Conservation (phyloP, 2,888 invertebrate species). For the Pollenia labialis region DNA sequence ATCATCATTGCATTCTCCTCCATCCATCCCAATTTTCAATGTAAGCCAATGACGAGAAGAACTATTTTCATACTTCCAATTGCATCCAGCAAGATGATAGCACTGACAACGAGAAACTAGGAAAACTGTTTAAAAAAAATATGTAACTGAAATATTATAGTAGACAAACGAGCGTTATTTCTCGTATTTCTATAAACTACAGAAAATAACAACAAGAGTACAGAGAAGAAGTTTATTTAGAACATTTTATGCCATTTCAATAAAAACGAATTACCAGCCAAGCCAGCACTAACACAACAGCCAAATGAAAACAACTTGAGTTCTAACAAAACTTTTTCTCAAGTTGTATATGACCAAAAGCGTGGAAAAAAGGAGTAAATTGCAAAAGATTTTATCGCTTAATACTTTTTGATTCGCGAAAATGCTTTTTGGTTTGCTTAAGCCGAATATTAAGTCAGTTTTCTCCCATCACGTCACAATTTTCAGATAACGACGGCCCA, state of each 20-base stretch:
- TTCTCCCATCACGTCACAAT: no score
- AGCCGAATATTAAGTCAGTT: no score
- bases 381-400: no score
- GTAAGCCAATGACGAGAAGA: constrained; percentile 40
- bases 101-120: constrained; percentile 22
- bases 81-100: constrained; percentile 33
- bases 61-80: constrained; percentile 36
- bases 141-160: constrained; percentile 62
- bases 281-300: constrained; percentile 75
- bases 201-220: constrained; percentile 29
- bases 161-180: constrained; percentile 27
- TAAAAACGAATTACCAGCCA: constrained; percentile 81
- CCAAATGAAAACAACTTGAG: constrained; percentile 68
- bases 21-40: constrained; percentile 6
- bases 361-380: background rate
- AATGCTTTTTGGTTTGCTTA: no score
- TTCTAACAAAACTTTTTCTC: constrained; percentile 61
- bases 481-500: no score
- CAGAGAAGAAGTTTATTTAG: constrained; percentile 60
- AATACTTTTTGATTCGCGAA: no score
- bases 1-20: constrained; percentile 47
- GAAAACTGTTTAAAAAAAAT: constrained; percentile 14
- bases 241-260: constrained; percentile 82
- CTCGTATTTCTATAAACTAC: constrained; percentile 28
- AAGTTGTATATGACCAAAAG: constrained; percentile 36